Evolutionary conservation across 2,888 invertebrate genomes (phyloP).

Genomic region (Troides aeacus): DNA sequence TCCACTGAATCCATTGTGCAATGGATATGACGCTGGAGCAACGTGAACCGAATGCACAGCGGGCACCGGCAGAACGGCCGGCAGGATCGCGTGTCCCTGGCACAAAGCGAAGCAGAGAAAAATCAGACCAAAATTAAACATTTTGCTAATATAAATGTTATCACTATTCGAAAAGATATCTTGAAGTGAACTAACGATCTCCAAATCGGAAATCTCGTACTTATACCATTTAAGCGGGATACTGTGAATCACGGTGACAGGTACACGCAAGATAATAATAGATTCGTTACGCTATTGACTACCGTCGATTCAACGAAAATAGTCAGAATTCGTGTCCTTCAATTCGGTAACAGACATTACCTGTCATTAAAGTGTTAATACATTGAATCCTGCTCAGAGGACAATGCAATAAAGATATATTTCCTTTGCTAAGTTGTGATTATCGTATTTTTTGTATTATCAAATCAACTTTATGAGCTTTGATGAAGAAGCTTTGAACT

Average conservation of each 20-base stretch:
- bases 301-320: constrained; percentile 50
- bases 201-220: constrained; percentile 42
- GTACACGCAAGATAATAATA: constrained; percentile 51
- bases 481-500: too few species aligned
- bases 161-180: not conserved
- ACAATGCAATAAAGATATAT: not conserved
- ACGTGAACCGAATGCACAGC: constrained; percentile 42
- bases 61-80: constrained; percentile 43
- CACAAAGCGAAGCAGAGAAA: constrained; percentile 51
- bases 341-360: constrained; percentile 23
- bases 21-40: constrained; percentile 46
- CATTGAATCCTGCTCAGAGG: not conserved
- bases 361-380: constrained; percentile 10
- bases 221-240: constrained; percentile 53
- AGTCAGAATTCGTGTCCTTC: constrained; percentile 47
- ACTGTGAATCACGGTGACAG: constrained; percentile 59
- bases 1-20: constrained; percentile 32
- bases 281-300: constrained; percentile 59
- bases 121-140: constrained; percentile 51
- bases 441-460: too few species aligned
- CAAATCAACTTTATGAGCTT: too few species aligned
- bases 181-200: constrained; percentile 29
- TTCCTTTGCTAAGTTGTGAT: not conserved
- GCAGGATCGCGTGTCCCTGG: constrained; percentile 53
- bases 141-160: constrained; percentile 39